Base-by-base conservation (phyloP, 2,888 invertebrate species). In the Dendrolimus houi region DNA sequence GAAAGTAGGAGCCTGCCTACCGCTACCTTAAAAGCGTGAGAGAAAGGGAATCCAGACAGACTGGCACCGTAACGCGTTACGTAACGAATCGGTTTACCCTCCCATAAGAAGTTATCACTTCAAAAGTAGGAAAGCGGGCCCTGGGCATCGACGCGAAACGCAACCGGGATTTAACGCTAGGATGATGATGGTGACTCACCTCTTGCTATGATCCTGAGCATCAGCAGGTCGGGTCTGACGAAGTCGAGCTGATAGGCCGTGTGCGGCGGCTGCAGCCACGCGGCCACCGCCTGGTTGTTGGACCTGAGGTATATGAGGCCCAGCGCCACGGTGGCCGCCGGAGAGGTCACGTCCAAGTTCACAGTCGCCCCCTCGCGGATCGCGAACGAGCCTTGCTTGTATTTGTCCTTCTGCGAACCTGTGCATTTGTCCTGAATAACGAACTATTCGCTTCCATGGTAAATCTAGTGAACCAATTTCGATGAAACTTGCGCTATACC, bases 341-440 rank as follows among this genome's bases (percentile, higher is more conserved):
- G 98, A 0, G 98, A 95, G 1, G 98, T 99, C 55, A 99, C 97
- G 87, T 99, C 98, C 60, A 98, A 94, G 87, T 99, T 99, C 55
- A 98, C 96, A 1, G 94, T 93, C 60, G 96, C 95, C 0, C 98
- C 97, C 83, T 98, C 98, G 57, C 96, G 93, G 63, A 97, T 96
- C 85, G 97, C 97, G 79, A 96, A 95, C 57, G 95, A 95, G 0
- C 96, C 95, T 7, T 96, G 94, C 79, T 96, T 97, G 81, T 96
- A 97, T 74, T 97, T 96, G 69, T 98, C 97, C 74, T 95, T 96
- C 76, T 97, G 96, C 0, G 95, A 92, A 52, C 96, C 96, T 92
- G 79, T 53, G 13, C 2, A 10, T 40, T 29, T 6, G 29, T 29
- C 29, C 29, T 6, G 6, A 6, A 0, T 29, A 29, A 29, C 17